Evolutionary conservation across 2,797 vertebrate species (phyloP).

Genomic region (Siniperca scherzeri): DNA sequence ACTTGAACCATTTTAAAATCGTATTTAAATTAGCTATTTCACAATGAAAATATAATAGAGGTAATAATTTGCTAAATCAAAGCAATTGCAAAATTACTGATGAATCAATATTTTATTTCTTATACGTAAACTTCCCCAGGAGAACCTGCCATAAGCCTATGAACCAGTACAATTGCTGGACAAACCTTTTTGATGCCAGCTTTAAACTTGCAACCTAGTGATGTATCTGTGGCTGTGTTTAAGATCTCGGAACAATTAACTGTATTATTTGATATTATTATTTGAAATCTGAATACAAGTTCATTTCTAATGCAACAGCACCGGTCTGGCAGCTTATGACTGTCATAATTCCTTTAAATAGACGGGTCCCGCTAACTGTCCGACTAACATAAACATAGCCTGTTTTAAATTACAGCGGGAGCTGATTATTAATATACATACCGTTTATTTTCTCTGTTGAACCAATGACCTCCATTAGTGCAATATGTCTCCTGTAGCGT

Average conservation of each 20-base stretch:
- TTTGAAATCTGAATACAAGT: not conserved
- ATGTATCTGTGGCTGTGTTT: not conserved
- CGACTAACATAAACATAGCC: conserved; percentile 21
- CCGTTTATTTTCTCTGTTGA: conserved; percentile 57
- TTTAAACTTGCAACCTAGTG: not conserved
- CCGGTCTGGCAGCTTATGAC: not conserved
- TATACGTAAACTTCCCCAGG: not conserved
- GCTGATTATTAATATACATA: conserved; percentile 33
- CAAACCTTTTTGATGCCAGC: not conserved
- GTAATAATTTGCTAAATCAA: not conserved
- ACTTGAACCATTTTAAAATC: not conserved
- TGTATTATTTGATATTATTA: rapidly evolving
- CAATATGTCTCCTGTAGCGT: not conserved
- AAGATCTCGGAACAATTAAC: rapidly evolving
- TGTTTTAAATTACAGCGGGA: not conserved
- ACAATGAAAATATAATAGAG: not conserved
- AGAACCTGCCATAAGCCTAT: not conserved
- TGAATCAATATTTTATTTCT: not conserved
- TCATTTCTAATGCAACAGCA: rapidly evolving
- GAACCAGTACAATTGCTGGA: conserved; percentile 51
- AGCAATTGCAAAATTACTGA: not conserved
- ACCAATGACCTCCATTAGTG: conserved; percentile 52
- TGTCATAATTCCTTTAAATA: conserved; percentile 47
- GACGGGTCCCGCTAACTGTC: conserved; percentile 51
- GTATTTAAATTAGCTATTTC: not conserved